Evolutionary conservation across 2,113 vertebrate genomes (phyloP), one percentile per base, ranked within the genome.

Genomic region (Coturnix japonica): DNA sequence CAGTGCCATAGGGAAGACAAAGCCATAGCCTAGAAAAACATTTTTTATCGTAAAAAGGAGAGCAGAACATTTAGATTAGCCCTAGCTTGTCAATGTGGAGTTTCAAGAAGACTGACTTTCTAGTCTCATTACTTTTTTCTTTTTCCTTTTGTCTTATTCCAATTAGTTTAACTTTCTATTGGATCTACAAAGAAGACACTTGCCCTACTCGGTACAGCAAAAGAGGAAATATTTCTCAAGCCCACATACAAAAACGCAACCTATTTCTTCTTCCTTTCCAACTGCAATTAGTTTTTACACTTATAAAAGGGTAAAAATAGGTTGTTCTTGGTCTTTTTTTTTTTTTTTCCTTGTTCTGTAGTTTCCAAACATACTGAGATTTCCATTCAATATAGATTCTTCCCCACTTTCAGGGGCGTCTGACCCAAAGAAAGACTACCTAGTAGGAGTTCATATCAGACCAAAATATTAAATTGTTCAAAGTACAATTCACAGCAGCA

Each of bases 391-490:
- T 82, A 87, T 7, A 92, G 47, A 49, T 95, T 91, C 75, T 89
- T 85, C 75, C 53, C n/a, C 75, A 77, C 87, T 96, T 95, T 91
- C 87, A 92, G 47, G 64, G 39, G n/a, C 69, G 64, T 89, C 82
- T 94, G 92, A 93, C 87, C 92, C 81, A 93, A 92, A 87, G 89
- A 96, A 96, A 92, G 78, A 82, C 81, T 91, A 87, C 89, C 84
- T 95, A 87, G 81, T 91, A 91, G 91, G 89, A 95, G 89, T 89
- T 89, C 92, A 0, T 91, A 89, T 87, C 75, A 89, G 84, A 87
- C 89, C 84, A 96, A 93, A 95, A 87, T 70, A 82, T 26, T 85
- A 91, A 80, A 96, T 87, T 85, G 92, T 95, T 96, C 94, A 76
- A 94, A 91, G 92, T 66, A 81, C 67, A 92, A 87, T 91, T 92